These are phyloP conservation scores for Eurypyga helias DNA, from an alignment of 2,113 vertebrate species.

Conservation along the genomic window DNA sequence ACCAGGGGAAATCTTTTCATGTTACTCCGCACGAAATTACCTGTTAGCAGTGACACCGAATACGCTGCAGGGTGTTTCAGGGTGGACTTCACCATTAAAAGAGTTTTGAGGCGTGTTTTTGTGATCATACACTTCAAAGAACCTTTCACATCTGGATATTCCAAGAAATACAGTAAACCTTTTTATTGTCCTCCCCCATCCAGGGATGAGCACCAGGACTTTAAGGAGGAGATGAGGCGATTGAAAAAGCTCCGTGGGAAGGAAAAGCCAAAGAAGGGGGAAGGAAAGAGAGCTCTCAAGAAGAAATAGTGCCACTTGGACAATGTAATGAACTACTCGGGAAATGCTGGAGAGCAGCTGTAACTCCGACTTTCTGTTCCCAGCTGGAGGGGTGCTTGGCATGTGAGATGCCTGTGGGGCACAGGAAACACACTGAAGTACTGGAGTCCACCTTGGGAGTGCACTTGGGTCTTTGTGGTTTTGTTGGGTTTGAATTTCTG, in stretches of 20 bases:
- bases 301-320: constrained; percentile 79
- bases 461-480: neutral
- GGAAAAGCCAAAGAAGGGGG: constrained; percentile 91
- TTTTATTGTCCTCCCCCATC: neutral
- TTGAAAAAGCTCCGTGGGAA: constrained; percentile 93
- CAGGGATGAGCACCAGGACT: constrained; percentile 97
- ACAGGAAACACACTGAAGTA: neutral
- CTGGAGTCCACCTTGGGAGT: neutral
- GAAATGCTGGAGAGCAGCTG: neutral
- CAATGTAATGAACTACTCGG: neutral
- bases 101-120: neutral
- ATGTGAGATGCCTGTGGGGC: rapidly evolving
- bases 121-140: neutral
- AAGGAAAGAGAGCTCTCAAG: constrained; percentile 91
- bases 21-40: neutral
- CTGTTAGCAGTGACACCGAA: neutral
- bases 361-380: neutral
- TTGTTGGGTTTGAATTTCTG: neutral
- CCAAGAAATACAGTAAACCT: neutral
- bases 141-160: neutral
- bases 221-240: constrained; percentile 92
- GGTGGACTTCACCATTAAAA: neutral
- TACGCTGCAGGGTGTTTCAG: neutral
- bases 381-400: neutral
- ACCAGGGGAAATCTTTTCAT: neutral